Evolutionary conservation across 2,888 invertebrate genomes (phyloP).

Genomic region (Temnothorax ravouxi): DNA sequence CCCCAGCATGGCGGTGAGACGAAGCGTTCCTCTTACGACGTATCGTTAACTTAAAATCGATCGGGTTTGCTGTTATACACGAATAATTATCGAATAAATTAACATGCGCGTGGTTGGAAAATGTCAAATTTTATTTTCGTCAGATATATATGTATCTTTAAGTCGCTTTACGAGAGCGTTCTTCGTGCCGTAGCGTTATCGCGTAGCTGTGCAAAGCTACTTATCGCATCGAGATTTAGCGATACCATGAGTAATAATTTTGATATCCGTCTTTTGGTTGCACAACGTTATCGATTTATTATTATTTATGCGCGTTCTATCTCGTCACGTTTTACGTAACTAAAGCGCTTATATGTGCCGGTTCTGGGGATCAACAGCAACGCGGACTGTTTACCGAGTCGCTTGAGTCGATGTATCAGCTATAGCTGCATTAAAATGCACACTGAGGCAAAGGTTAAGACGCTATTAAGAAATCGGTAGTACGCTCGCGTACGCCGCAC

Average conservation of each 20-base stretch:
- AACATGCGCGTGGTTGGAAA: not conserved
- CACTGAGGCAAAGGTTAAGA: slow-evolving; percentile 46
- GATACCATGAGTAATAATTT: not conserved
- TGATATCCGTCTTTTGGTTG: not conserved
- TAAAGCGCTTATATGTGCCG: not conserved
- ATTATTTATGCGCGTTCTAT: slow-evolving; percentile 10
- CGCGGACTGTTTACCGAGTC: slow-evolving; percentile 3
- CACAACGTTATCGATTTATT: slow-evolving; percentile 11
- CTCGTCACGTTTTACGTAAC: slow-evolving; percentile 23
- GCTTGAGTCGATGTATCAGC: slow-evolving; percentile 5
- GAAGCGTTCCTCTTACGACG: not conserved
- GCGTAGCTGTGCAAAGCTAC: not conserved
- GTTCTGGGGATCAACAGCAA: not conserved
- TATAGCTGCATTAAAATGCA: slow-evolving; percentile 31
- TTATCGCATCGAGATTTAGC: slow-evolving; percentile 13
- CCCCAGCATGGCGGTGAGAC: not conserved
- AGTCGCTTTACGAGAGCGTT: not conserved
- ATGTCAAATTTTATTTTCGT: slow-evolving; percentile 12
- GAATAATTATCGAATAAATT: not conserved
- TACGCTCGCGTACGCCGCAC: slow-evolving; percentile 15
- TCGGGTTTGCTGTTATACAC: not conserved
- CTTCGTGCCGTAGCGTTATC: not conserved
- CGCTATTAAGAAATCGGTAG: slow-evolving; percentile 39
- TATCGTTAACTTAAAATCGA: slow-evolving; percentile 3
- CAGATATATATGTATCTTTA: not conserved